Base-by-base conservation (phyloP, 2,888 invertebrate species). In the Phyllotreta striolata region DNA sequence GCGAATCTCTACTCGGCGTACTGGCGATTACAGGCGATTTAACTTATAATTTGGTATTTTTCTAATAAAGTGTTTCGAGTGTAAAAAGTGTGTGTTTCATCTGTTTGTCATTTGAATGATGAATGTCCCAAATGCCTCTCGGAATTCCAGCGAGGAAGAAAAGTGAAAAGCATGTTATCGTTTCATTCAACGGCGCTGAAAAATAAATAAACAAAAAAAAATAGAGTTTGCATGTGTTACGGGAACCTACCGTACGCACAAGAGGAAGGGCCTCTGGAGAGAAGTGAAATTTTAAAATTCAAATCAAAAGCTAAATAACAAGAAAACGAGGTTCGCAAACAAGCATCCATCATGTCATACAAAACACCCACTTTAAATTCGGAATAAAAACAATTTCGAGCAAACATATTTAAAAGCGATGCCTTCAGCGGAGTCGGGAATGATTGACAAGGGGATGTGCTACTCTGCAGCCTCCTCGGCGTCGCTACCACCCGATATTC, bases 351-450 rank as follows among this genome's bases (percentile, higher is more conserved):
- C 80, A 80, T 80, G 79, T 79, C 78, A 74, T 76, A 76, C 77
- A 75, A 77, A 78, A 76, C 79, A 80, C 73, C 78, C 79, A 80
- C 80, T 81, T 80, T 79, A 80, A 80, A 80, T 81, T 80, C 80
- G 77, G 78, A 81, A 81, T 81, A 81, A 81, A 81, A 81, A 81
- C 81, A 81, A 81, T 81, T 81, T 80, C 77, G 75, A 71, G 77
- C 78, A 81, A 80, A 80, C 80, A 80, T 80, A 81, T 81, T 81
- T 80, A 79, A 80, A 81, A 80, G 79, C 78, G 73, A 73, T 74
- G 79, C 79, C 79, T 76, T 77, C 76, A 76, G 79, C 76, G 72
- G 72, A 73, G 52, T 40, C 24, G 52, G 71, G 76, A 75, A 78
- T 79, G 80, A 80, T 80, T 80, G 80, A 80, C 79, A 79, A 76